Conservation (phyloP, 2,888 invertebrate genomes). For the Tetranychus piercei region DNA sequence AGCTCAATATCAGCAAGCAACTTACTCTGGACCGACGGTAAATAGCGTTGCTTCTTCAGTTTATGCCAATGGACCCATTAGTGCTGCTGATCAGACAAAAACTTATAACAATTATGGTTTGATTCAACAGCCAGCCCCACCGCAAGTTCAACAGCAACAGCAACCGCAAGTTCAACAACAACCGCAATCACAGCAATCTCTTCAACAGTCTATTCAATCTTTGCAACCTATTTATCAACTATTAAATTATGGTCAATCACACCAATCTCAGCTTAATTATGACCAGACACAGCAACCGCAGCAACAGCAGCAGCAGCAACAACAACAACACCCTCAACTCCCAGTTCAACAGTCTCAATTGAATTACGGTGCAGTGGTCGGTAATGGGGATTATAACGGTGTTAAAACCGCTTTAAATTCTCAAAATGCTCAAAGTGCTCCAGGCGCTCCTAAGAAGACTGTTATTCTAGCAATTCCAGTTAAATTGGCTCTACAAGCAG, state of each 20-base stretch:
- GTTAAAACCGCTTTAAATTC: background rate
- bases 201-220: background rate
- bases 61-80: background rate
- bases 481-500: conserved; percentile 8
- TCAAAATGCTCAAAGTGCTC: background rate
- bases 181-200: background rate
- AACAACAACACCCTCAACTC: conserved; percentile 5
- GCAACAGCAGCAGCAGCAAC: conserved; percentile 21
- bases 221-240: background rate
- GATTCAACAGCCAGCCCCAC: background rate
- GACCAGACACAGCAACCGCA: conserved; percentile 23
- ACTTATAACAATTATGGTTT: background rate
- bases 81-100: background rate
- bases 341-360: background rate
- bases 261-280: background rate
- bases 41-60: background rate
- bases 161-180: background rate
- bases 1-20: background rate
- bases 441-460: conserved; percentile 3
- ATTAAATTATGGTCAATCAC: background rate
- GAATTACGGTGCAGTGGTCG: conserved; percentile 3
- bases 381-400: background rate
- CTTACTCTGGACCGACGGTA: conserved; percentile 1
- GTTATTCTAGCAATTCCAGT: conserved; percentile 13
- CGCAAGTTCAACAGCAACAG: background rate